A percentile compares a stretch with the other conserved stretches of the same genome.
phyloP scores from a whole-genome alignment of 2,113 vertebrate genomes.

The Fregetta grallaria region DNA sequence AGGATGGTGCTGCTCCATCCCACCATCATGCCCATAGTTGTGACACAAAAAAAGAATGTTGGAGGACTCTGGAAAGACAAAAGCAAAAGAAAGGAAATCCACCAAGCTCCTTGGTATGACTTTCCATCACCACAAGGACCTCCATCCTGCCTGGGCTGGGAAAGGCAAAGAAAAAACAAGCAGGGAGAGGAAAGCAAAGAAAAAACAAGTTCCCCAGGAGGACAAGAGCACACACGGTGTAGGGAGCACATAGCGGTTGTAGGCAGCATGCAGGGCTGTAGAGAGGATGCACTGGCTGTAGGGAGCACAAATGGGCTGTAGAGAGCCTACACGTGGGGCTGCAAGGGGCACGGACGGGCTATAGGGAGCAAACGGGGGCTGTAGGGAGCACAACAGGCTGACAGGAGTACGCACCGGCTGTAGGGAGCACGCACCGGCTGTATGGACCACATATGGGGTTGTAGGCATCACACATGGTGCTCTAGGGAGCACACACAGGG shows the following conservation, averaged over 20 bases:
- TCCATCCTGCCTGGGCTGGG: background rate
- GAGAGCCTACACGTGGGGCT: too few species aligned
- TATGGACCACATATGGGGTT: too few species aligned
- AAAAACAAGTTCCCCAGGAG: too few species aligned
- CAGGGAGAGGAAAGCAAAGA: background rate
- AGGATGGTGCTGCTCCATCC: background rate
- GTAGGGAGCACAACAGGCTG: background rate
- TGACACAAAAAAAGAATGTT: background rate
- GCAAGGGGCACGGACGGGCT: background rate
- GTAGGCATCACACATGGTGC: too few species aligned
- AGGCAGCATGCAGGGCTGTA: background rate
- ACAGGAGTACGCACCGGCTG: background rate
- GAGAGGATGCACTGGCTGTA: background rate
- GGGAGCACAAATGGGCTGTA: background rate
- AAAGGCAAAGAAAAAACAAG: background rate
- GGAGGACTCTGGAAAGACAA: background rate
- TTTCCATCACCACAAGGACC: background rate
- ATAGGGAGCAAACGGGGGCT: background rate
- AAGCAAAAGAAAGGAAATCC: background rate
- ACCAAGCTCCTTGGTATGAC: background rate
- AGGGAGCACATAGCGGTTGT: background rate
- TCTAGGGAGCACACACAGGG: too few species aligned
- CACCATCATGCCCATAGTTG: background rate
- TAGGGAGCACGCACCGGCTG: background rate
- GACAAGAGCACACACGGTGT: too few species aligned